Percentiles rank a stretch among this genome's conserved stretches.
phyloP scores from a whole-genome alignment of 2,797 vertebrate genomes.

The Pangasius sanitwongsei region DNA sequence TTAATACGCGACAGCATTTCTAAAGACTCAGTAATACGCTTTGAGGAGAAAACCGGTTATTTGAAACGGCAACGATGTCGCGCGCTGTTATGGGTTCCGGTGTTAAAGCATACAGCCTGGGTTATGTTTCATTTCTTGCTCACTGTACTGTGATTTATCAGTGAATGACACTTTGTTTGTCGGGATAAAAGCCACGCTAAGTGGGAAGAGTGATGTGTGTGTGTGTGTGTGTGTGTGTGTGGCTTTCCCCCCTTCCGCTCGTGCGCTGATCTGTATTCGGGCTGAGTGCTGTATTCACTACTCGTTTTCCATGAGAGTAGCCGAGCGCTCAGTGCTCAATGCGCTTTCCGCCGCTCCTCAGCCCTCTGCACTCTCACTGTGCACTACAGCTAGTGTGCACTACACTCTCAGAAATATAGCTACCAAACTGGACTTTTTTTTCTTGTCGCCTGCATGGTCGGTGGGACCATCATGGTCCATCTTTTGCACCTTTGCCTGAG shows the following conservation, averaged over 20 bases:
- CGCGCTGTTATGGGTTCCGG: not conserved
- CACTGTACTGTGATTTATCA: not conserved
- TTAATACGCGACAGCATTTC: not conserved
- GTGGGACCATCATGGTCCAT: not conserved
- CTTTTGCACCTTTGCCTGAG: not conserved
- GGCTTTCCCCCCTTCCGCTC: not conserved
- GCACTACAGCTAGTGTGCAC: not conserved
- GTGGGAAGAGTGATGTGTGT: not conserved
- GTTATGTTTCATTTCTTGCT: not conserved
- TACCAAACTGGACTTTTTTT: not conserved
- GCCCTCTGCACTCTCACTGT: not conserved
- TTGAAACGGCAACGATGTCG: not conserved
- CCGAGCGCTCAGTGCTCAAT: slow-evolving; percentile 27
- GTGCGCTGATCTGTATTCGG: slow-evolving; percentile 34
- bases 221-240: not conserved
- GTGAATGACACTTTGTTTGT: not conserved
- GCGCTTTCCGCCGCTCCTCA: slow-evolving; percentile 1
- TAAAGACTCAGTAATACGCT: not conserved
- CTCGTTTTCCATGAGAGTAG: slow-evolving; percentile 25
- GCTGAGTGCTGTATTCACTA: slow-evolving; percentile 26
- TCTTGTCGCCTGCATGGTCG: not conserved
- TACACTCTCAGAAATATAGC: not conserved
- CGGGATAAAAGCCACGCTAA: not conserved
- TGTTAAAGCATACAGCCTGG: not conserved
- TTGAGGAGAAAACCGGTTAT: not conserved